Evolutionary conservation across 2,888 invertebrate species (phyloP), one percentile per base, ranked within the genome.

Genomic region (Crossocerus cetratus): DNA sequence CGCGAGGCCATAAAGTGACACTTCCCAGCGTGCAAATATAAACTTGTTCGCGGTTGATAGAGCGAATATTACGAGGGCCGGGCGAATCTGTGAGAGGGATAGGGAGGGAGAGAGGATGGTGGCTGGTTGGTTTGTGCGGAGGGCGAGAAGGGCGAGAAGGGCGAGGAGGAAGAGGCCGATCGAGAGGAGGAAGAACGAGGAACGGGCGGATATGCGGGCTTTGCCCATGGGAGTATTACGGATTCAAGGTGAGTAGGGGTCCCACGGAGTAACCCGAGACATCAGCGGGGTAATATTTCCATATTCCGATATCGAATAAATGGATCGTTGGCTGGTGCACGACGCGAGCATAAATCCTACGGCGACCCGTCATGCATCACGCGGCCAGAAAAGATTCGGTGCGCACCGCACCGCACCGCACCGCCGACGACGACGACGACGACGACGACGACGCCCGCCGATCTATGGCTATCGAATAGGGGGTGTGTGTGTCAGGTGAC

Each of bases 221-320:
- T 83, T 76, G 79, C 83, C 82, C 86, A 75, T 81, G 87, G 86
- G 85, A 84, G 83, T 85, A 84, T 85, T 82, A 84, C 78, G 83
- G 84, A 86, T 84, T 85, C 86, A 83, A 84, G 84, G 83, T 83
- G 83, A 84, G 80, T 83, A 82, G 82, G 78, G 80, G 79, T 84
- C 81, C 80, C 75, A 76, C 81, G 73, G 61, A 81, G 81, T 77
- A 78, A 80, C 82, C 76, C 83, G 81, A 83, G 83, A 81, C 85
- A 86, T 86, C 86, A 84, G 84, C 86, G 77, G 79, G 80, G 83
- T 86, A 86, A 87, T 86, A 86, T 87, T 87, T 86, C 86, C 86
- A 87, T 87, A 87, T 86, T 84, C 86, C 83, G 86, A 86, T 86
- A 86, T 87, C 86, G 82, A 86, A 87, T 86, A 86, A 86, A 87